These are phyloP conservation scores for Neolamprologus ventralis DNA, from an alignment of 2,113 vertebrate species.

Conservation along the genomic window DNA sequence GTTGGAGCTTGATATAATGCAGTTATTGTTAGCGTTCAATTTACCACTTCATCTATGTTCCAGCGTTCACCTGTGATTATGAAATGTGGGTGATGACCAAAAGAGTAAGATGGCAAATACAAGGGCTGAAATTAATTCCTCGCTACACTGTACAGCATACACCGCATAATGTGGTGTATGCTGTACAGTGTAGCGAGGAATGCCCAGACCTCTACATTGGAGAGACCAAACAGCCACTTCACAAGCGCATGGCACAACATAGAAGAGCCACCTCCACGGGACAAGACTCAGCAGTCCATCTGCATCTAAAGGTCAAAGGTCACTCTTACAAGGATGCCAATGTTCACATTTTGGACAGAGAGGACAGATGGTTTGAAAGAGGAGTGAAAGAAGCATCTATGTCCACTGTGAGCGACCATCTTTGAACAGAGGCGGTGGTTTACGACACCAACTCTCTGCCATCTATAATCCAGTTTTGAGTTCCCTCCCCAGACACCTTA, in stretches of 20 bases:
- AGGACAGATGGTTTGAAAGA: neutral
- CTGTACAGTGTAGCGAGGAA: rapidly evolving
- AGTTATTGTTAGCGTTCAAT: neutral
- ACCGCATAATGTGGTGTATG: neutral
- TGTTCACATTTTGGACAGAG: neutral
- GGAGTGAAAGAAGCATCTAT: neutral
- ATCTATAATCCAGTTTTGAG: neutral
- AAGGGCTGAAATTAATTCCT: neutral
- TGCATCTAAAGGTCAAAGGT: rapidly evolving
- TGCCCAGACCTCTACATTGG: neutral
- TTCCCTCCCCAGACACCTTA: rapidly evolving
- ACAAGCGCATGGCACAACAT: rapidly evolving
- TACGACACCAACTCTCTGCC: neutral
- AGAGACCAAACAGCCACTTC: neutral
- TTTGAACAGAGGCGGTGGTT: neutral
- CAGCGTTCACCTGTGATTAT: neutral
- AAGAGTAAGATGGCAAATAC: neutral
- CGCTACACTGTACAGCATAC: neutral
- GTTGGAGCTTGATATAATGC: neutral
- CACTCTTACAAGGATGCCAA: neutral
- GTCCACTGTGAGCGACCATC: too few species aligned
- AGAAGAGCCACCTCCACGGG: neutral
- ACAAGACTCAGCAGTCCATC: neutral
- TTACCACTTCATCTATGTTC: neutral
- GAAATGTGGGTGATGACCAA: neutral